Evolutionary conservation across 1,140 invertebrate species (phyloP).

Genomic region (Aradophagus sp.): DNA sequence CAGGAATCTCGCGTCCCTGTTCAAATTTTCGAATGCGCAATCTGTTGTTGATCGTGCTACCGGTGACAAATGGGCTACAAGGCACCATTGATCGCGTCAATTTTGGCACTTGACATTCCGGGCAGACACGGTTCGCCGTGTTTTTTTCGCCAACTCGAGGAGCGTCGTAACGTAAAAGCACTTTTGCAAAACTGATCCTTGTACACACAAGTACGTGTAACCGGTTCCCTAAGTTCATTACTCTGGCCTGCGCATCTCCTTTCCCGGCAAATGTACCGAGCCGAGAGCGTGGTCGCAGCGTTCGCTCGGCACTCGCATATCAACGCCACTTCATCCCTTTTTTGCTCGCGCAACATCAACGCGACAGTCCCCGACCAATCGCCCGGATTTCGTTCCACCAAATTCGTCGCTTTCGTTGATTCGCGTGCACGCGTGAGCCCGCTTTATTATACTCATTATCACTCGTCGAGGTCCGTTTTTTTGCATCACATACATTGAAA

Average conservation of each 20-base stretch:
- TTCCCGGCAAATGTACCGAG: slow-evolving; percentile 67
- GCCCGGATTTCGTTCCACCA: slow-evolving; percentile 27
- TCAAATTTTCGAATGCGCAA: too few species aligned
- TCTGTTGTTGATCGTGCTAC: too few species aligned
- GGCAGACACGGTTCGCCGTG: slow-evolving; percentile 47
- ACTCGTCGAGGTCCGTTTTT: too few species aligned
- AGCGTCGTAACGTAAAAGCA: slow-evolving; percentile 60
- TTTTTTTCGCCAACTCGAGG: slow-evolving; percentile 55
- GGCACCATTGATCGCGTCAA: slow-evolving; percentile 11
- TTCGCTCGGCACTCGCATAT: slow-evolving; percentile 53
- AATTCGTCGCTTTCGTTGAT: too few species aligned
- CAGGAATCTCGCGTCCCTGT: too few species aligned
- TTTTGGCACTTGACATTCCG: slow-evolving; percentile 43
- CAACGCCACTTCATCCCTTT: slow-evolving; percentile 63
- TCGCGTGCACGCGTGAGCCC: too few species aligned
- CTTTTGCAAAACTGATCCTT: slow-evolving; percentile 65
- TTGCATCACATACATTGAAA: too few species aligned
- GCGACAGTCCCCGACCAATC: slow-evolving; percentile 21
- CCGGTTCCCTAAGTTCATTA: slow-evolving; percentile 75
- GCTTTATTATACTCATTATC: too few species aligned
- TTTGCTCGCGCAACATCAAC: too few species aligned
- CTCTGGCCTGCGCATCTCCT: slow-evolving; percentile 71
- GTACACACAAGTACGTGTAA: slow-evolving; percentile 66
- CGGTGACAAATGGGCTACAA: too few species aligned
- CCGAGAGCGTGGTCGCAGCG: slow-evolving; percentile 61